phyloP scores from a whole-genome alignment of 2,797 vertebrate genomes.

The Karalla daura region DNA sequence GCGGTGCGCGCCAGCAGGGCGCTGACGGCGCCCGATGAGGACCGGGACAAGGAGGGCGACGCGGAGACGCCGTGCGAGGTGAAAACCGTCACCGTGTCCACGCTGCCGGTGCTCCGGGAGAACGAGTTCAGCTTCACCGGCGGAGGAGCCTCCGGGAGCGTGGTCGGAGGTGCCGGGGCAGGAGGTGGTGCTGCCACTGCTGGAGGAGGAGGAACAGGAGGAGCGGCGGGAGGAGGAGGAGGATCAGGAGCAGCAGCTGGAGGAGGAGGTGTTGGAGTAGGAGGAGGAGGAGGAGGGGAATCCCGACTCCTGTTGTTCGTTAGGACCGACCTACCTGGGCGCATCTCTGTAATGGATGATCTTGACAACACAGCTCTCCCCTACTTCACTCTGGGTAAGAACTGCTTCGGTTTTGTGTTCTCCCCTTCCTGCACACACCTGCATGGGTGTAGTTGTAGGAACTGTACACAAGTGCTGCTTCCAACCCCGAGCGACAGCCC shows the following conservation, averaged over 20 bases:
- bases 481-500: not conserved
- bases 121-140: slow-evolving; percentile 96
- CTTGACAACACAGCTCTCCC: slow-evolving; percentile 99
- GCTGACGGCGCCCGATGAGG: slow-evolving; percentile 69
- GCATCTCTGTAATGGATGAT: slow-evolving; percentile 96
- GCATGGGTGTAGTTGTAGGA: no score
- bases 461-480: not conserved
- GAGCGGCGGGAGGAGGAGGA: slow-evolving; percentile 15
- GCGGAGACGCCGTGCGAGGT: slow-evolving; percentile 89
- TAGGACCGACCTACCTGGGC: slow-evolving; percentile 94
- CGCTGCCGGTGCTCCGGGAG: slow-evolving; percentile 94
- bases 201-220: slow-evolving; percentile 20
- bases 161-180: slow-evolving; percentile 67
- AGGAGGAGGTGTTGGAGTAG: slow-evolving; percentile 78
- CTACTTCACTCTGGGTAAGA: slow-evolving; percentile 97
- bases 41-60: slow-evolving; percentile 71
- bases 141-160: slow-evolving; percentile 85
- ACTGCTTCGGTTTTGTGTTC: slow-evolving; percentile 35
- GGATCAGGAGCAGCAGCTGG: slow-evolving; percentile 68
- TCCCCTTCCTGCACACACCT: slow-evolving; percentile 18
- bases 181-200: no score
- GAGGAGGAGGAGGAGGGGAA: slow-evolving; percentile 83
- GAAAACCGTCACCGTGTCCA: slow-evolving; percentile 95
- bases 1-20: slow-evolving; percentile 56
- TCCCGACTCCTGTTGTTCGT: slow-evolving; percentile 95